Evolutionary conservation across 2,113 vertebrate genomes (phyloP), one percentile per base, ranked within the genome.

Genomic region (Pelobates fuscus): DNA sequence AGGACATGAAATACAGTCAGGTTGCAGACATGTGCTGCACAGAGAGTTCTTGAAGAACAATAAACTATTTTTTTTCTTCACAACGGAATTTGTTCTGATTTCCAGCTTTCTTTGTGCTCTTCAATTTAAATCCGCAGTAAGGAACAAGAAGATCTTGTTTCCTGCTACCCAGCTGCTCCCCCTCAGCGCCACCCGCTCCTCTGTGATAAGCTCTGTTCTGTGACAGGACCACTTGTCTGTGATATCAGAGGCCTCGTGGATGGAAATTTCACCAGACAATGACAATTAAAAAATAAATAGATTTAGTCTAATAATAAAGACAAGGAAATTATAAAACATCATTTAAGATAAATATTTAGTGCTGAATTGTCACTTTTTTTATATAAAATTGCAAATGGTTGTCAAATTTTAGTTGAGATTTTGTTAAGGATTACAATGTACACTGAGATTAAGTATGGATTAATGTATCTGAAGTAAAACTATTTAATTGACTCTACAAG

Each of bases 61-160:
- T 77, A 77, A 76, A 77, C 73, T 52, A 5, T 49, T 68, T 77
- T 68, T 61, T 65, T 59, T 44, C 20, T 18, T 10, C 18, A 30
- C 17, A 4, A 25, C 68, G 64, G 73, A 77, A 68, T 77, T 77
- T 77, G 65, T 77, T 77, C 64, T 77, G 61, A 68, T 77, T 60
- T 41, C 43, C 7, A 67, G 73, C 54, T 67, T 68, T 76, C 64
- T 60, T 68, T 76, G 72, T 76, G 72, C 37, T 68, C 73, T 61
- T 67, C 64, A 41, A n/a, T 77, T 61, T 77, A 77, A 77, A 77
- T 77, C 73, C 27, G 37, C 62, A 60, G 55, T 37, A 27, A 26
- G 65, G 57, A 61, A 77, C 73, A 77, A 77, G 57, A 60, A 77
- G 73, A 68, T 77, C 73, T 77, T 77, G 73, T 77, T 77, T 77